Percentiles rank a stretch among this genome's conserved stretches.
These are phyloP conservation scores for Hypothenemus hampei DNA, from an alignment of 1,140 invertebrate species.

Conservation along the genomic window DNA sequence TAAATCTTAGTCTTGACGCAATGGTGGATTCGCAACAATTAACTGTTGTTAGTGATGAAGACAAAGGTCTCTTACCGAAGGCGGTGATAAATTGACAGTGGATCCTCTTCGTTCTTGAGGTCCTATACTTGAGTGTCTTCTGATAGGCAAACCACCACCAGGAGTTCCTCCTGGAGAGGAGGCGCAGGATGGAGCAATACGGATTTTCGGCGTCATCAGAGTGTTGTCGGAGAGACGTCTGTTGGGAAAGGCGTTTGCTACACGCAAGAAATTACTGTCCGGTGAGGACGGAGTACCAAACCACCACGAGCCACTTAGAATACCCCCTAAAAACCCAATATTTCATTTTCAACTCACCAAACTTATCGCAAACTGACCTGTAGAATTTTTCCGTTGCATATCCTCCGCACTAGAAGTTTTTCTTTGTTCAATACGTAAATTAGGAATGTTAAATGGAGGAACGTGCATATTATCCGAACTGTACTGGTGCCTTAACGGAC, in stretches of 20 bases:
- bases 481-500: slow-evolving; percentile 72
- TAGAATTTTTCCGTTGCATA: slow-evolving; percentile 79
- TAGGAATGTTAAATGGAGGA: slow-evolving; percentile 79
- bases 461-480: slow-evolving; percentile 82
- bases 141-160: slow-evolving; percentile 72
- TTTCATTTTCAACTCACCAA: slow-evolving; percentile 2
- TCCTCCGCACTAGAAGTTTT: slow-evolving; percentile 85
- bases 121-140: slow-evolving; percentile 84
- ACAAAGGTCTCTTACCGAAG: slow-evolving; percentile 58
- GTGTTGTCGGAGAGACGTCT: slow-evolving; percentile 87
- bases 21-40: no score
- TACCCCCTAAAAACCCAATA: slow-evolving; percentile 47
- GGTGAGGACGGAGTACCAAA: slow-evolving; percentile 69
- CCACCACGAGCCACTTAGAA: slow-evolving; percentile 70
- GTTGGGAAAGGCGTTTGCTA: slow-evolving; percentile 73
- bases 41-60: no score
- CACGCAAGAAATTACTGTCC: slow-evolving; percentile 81
- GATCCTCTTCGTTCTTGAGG: slow-evolving; percentile 80
- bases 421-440: slow-evolving; percentile 74
- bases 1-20: no score
- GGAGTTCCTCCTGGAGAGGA: slow-evolving; percentile 81
- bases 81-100: slow-evolving; percentile 78
- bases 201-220: slow-evolving; percentile 83
- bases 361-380: slow-evolving; percentile 48
- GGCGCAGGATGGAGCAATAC: slow-evolving; percentile 76